Evolutionary conservation across 2,888 invertebrate genomes (phyloP), one percentile per base, ranked within the genome.

Genomic region (Rhimphoctona megacephalus): DNA sequence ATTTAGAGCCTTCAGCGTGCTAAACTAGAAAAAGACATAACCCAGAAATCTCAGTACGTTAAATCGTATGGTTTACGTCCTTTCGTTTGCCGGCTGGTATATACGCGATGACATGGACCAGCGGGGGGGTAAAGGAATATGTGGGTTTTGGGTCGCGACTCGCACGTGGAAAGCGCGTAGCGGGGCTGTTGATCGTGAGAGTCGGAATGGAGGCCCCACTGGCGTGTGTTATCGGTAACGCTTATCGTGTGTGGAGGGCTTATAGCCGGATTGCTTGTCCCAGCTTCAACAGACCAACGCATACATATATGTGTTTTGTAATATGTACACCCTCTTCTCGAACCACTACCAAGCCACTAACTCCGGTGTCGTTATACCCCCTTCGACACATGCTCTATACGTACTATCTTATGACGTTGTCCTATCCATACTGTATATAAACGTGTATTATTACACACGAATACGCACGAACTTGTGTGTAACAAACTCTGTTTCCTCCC

Each of bases 221-320:
- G 88, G 57, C 83, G 86, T 86, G 89, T 87, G 93, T 93, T 94
- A 94, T 94, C 94, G 93, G 91, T 74, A 81, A 88, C 92, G 94
- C 93, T 94, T 94, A 94, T 93, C 94, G 92, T 91, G 91, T 91
- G 92, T 91, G 91, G 90, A 88, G 92, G 92, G 92, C 93, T 94
- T 94, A 82, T 46, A 93, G 89, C 91, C 88, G 93, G 93, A 93
- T 94, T 92, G 91, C 89, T 89, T 66, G 82, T 46, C 69, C 67
- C 70, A 83, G 79, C 73, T 83, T 54, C 74, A n/a, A n/a, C 76
- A 54, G 67, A 82, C 61, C 52, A 33, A 72, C 70, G 11, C 49
- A 46, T 69, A 69, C 30, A 46, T 77, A 52, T 19, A 67, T 36
- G 49, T 33, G 1, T 30, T 57, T 66, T 39, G 72, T 69, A 76